Percentiles rank a stretch among this genome's conserved stretches.
phyloP scores from a whole-genome alignment of 2,113 vertebrate species.

The Prietella phreatophila region DNA sequence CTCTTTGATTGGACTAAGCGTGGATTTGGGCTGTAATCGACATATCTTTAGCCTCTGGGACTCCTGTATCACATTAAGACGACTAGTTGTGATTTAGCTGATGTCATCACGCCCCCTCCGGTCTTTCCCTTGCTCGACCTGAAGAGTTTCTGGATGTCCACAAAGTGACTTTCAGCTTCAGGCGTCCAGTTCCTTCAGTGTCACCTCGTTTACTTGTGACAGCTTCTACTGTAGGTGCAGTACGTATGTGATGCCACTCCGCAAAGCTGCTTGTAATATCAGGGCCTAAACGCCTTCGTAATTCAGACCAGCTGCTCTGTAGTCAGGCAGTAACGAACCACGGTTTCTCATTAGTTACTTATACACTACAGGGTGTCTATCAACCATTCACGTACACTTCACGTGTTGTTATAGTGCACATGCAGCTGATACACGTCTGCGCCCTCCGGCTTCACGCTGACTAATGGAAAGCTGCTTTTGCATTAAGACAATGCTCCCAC shows the following conservation, averaged over 20 bases:
- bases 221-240: neutral
- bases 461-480: neutral
- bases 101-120: no score
- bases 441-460: neutral
- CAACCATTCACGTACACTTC: neutral
- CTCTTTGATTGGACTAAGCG: neutral
- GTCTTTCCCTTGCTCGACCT: neutral
- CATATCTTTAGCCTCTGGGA: neutral
- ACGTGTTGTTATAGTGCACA: neutral
- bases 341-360: constrained; percentile 9
- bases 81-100: neutral
- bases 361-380: constrained; percentile 26
- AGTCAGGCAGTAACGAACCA: neutral
- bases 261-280: neutral
- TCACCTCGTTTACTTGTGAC: neutral
- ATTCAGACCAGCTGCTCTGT: constrained; percentile 21
- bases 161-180: neutral
- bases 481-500: neutral
- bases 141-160: neutral
- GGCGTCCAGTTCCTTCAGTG: neutral
- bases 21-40: constrained; percentile 4
- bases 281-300: neutral
- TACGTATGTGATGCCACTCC: neutral
- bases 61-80: neutral
- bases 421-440: neutral